Base-by-base conservation (phyloP, 1,140 invertebrate species). In the Leptinotarsa lineolata region DNA sequence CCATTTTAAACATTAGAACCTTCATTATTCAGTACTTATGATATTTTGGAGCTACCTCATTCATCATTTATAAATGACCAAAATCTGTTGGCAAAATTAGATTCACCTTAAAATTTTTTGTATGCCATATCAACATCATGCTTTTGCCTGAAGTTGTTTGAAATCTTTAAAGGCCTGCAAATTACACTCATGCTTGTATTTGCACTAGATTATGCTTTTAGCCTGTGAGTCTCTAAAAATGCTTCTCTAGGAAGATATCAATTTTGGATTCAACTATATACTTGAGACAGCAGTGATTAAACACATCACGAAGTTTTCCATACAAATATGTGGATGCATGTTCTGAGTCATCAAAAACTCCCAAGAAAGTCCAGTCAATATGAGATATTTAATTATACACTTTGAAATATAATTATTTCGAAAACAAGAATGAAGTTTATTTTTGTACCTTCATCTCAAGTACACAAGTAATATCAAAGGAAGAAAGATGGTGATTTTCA, bases 361-460 rank as follows among this genome's bases (percentile, higher is more conserved):
- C 64, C 21, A 24, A 65, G n/a, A 65, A 65, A 11, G 30, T 24
- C 64, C 64, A 65, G 64, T 65, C 64, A 65, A 65, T 65, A 12
- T 6, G 11, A 65, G 21, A 39, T 65, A 65, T 65, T 65, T 22
- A n/a, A 65, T 39, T 39, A 39, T 65, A 65, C 30, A 65, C 4
- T 24, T 24, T 15, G 11, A 39, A 39, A 22, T 6, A 65, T 6
- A 22, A 11, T 60, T 60, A 5, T 60, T 60, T 60, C n/a, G 59
- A 60, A 60, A 60, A 60, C 59, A 60, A n/a, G 59, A 60, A 8
- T 60, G 59, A 5, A 60, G 21, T 60, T 60, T 60, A 60, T 60
- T 60, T 60, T 60, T 60, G 59, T 60, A 60, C 20, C 20, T 60
- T 60, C n/a, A n/a, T 60, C 59, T 60, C 59, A 18, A 60, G 59